Conservation (phyloP, 2,888 invertebrate genomes). For the Melinopterus prodromus region DNA sequence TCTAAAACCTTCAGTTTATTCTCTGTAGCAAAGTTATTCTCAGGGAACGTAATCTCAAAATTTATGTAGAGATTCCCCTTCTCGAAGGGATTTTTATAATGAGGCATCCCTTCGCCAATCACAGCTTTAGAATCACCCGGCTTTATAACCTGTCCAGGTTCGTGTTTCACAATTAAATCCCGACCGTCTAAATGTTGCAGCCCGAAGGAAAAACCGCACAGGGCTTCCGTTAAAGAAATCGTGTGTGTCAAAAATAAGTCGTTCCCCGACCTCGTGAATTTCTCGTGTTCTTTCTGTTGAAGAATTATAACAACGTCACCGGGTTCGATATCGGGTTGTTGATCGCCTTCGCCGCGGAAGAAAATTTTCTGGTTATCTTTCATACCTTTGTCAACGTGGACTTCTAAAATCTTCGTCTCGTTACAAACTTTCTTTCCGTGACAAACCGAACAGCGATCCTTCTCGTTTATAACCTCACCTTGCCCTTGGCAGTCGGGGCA, state of each 20-base stretch:
- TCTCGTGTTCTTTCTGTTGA: conserved; percentile 80
- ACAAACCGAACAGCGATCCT: conserved; percentile 84
- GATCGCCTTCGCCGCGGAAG: conserved; percentile 91
- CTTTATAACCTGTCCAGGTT: conserved; percentile 83
- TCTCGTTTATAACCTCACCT: conserved; percentile 80
- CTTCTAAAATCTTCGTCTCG: conserved; percentile 85
- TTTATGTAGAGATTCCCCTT: conserved; percentile 88
- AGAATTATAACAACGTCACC: conserved; percentile 91
- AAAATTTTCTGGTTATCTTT: conserved; percentile 84
- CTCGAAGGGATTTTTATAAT: conserved; percentile 82
- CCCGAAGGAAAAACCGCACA: conserved; percentile 87
- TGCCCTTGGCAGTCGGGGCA: conserved; percentile 72
- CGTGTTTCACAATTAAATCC: conserved; percentile 78
- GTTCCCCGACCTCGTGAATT: conserved; percentile 80
- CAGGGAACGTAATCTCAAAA: conserved; percentile 88
- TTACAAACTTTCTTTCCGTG: conserved; percentile 79
- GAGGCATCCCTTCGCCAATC: conserved; percentile 90
- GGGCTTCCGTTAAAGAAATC: conserved; percentile 84
- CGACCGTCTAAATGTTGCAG: conserved; percentile 92
- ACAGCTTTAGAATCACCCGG: conserved; percentile 84
- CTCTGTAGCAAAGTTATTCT: conserved; percentile 78
- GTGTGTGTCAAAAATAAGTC: conserved; percentile 78
- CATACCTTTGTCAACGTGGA: conserved; percentile 86
- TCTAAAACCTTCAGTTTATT: conserved; percentile 75
- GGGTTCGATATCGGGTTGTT: conserved; percentile 83